phyloP scores from a whole-genome alignment of 1,140 invertebrate species.

The Scaptomyza hsui region DNA sequence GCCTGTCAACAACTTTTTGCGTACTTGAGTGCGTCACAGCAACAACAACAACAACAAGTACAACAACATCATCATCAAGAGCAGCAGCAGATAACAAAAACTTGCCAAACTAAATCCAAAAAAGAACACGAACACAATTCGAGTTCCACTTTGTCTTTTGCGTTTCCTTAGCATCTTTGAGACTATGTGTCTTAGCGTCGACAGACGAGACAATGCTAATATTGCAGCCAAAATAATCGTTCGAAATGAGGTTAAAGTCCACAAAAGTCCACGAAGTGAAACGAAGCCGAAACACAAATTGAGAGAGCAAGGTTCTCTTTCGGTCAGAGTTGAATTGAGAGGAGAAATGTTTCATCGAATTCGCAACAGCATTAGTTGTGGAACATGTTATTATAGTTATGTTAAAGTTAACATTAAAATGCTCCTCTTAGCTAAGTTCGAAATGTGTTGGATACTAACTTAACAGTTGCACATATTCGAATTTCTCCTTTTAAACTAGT shows the following conservation, averaged over 20 bases:
- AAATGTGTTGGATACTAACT: not conserved
- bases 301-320: not conserved
- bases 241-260: constrained; percentile 67
- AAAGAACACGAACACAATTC: constrained; percentile 12
- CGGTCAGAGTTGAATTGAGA: not conserved
- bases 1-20: constrained; percentile 76
- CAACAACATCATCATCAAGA: constrained; percentile 22
- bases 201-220: constrained; percentile 19
- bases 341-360: constrained; percentile 5
- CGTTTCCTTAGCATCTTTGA: not conserved
- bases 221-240: constrained; percentile 25
- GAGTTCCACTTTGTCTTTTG: not conserved
- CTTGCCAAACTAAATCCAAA: constrained; percentile 33
- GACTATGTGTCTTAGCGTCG: not conserved
- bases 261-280: constrained; percentile 32
- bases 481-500: not conserved
- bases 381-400: not conserved
- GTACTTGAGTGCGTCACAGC: constrained; percentile 51
- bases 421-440: not conserved
- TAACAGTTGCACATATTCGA: not conserved
- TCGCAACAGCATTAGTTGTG: not conserved
- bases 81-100: constrained; percentile 64
- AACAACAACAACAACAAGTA: constrained; percentile 15
- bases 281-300: constrained; percentile 25
- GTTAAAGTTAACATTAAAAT: not conserved